Evolutionary conservation across 2,888 invertebrate genomes (phyloP), one percentile per base, ranked within the genome.

Genomic region (Biston betularia): DNA sequence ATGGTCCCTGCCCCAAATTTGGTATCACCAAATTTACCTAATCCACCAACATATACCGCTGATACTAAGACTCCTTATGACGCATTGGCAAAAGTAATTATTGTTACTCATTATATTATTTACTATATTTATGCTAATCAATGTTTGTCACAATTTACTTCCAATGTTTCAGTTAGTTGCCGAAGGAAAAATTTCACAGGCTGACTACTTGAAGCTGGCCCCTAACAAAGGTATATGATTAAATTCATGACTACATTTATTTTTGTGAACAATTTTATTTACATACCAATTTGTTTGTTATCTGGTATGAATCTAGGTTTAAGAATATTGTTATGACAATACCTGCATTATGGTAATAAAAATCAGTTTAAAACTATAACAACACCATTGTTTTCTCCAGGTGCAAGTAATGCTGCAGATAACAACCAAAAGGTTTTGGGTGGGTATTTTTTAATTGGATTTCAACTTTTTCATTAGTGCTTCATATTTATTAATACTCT

Each of bases 111-210:
- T 55, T 55, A 15, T 50, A 44, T 45, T 46, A 38, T 35, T 54
- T 62, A 12, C 55, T 50, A 48, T 44, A 38, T n/a, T 60, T 49
- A 68, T 24, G 61, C 49, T 63, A 35, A 54, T 11, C 33, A 7
- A 50, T 34, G 11, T 56, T 49, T 65, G 14, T 63, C 35, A 64
- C 67, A 69, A 58, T 45, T 59, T 62, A 65, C 68, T 63, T 70
- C 80, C 56, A 79, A 83, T 84, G 79, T 93, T 93, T 79, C 92
- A 93, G 93, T 87, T 93, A 85, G 88, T 92, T 57, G 91, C 91
- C 69, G 93, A 93, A 71, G 93, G 93, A 42, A 92, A 90, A 77
- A 85, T 93, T 75, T 92, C 92, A 55, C 83, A 90, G 78, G 89
- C 88, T 81, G 93, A 93, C 77, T 93, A 92, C 77, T 75, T 92